A percentile compares a stretch with the other conserved stretches of the same genome.
phyloP scores from a whole-genome alignment of 2,797 vertebrate genomes.

The Gymnothorax reevesii region DNA sequence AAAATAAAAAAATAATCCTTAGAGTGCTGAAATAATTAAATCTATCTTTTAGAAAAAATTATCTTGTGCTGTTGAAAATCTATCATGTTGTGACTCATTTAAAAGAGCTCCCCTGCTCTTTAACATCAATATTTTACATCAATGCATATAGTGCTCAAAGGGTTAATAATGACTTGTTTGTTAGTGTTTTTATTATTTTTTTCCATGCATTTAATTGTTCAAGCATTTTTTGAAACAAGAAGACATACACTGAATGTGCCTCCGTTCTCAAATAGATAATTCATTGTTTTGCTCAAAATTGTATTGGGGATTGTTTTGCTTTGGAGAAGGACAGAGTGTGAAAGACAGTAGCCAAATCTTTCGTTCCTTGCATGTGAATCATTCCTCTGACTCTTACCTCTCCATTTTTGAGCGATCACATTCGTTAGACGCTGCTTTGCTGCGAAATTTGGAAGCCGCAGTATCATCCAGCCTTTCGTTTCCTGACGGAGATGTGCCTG shows the following conservation, averaged over 20 bases:
- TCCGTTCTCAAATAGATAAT: neutral
- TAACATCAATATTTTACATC: no score
- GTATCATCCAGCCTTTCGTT: slow-evolving; percentile 8
- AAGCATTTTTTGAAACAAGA: neutral
- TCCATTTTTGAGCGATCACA: neutral
- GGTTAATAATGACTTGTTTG: no score
- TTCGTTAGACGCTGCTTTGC: neutral
- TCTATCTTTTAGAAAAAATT: no score
- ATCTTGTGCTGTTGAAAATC: no score
- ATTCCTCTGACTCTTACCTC: neutral
- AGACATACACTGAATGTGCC: neutral
- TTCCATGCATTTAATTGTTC: neutral
- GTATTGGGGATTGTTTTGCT: no score
- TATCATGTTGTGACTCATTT: no score
- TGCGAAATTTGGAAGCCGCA: neutral
- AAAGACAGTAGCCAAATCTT: neutral
- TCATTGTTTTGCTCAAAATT: neutral
- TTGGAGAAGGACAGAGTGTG: no score
- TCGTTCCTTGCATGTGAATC: neutral
- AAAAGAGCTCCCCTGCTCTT: no score
- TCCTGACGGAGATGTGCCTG: neutral
- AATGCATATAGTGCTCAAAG: no score
- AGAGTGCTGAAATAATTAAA: no score
- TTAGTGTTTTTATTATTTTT: neutral
- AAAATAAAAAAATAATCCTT: no score